A percentile compares a stretch with the other conserved stretches of the same genome.
These are phyloP conservation scores for Taeniopygia guttata DNA, from an alignment of 2,797 vertebrate species.

Conservation along the genomic window DNA sequence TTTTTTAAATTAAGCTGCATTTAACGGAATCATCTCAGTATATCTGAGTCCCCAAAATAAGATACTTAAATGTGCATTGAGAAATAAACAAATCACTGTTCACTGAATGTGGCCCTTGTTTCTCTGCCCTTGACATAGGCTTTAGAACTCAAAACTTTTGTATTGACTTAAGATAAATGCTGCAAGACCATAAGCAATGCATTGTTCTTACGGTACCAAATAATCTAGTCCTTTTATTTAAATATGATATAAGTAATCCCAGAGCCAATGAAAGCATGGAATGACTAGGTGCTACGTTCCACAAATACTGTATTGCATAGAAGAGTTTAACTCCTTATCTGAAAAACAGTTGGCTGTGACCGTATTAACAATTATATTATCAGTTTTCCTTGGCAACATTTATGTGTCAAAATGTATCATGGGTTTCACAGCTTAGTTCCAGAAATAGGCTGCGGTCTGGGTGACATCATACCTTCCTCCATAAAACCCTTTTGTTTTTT, in stretches of 20 bases:
- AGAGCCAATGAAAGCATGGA: constrained; percentile 56
- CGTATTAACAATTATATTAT: constrained; percentile 42
- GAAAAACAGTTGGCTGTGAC: constrained; percentile 28
- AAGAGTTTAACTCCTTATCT: constrained; percentile 51
- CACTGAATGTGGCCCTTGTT: constrained; percentile 72
- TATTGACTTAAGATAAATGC: constrained; percentile 79
- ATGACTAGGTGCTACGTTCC: constrained; percentile 36
- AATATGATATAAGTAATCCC: constrained; percentile 64
- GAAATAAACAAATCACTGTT: constrained; percentile 20
- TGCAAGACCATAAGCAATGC: constrained; percentile 57
- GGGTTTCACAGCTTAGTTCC: constrained; percentile 35
- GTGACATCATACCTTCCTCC: constrained; percentile 59
- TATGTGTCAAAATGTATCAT: constrained; percentile 20
- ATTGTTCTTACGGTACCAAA: constrained; percentile 67
- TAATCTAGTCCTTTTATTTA: constrained; percentile 64
- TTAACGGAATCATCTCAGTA: constrained; percentile 33
- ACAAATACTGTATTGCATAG: constrained; percentile 49
- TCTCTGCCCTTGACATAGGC: constrained; percentile 67
- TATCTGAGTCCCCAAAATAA: constrained; percentile 37
- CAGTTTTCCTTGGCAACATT: constrained; percentile 57
- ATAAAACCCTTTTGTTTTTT: not conserved
- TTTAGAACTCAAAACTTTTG: constrained; percentile 65
- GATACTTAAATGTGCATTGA: constrained; percentile 60
- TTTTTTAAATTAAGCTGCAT: constrained; percentile 8
- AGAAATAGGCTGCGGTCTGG: constrained; percentile 60